Conservation (phyloP, 2,797 vertebrate genomes). For the Rhynchotus rufescens region DNA sequence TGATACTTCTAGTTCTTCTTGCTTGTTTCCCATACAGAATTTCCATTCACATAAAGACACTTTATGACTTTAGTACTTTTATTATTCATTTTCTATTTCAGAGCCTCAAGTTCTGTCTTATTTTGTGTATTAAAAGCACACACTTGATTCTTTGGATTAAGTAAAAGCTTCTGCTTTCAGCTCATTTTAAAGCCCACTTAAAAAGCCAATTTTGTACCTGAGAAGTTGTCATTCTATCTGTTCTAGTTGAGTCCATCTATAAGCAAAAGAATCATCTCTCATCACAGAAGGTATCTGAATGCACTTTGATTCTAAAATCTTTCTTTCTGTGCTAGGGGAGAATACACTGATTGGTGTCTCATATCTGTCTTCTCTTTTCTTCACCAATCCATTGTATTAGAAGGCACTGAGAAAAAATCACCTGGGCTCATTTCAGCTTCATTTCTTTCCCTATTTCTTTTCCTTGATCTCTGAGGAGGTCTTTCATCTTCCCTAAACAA, state of each 20-base stretch:
- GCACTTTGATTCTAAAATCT: conserved; percentile 19
- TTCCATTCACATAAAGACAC: conserved; percentile 48
- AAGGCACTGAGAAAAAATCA: conserved; percentile 37
- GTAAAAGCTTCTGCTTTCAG: conserved; percentile 25
- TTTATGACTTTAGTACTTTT: conserved; percentile 47
- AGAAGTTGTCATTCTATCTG: conserved; percentile 50
- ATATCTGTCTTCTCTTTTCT: background rate
- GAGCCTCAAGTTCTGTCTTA: conserved; percentile 29
- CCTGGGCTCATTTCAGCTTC: conserved; percentile 47
- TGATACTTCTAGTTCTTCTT: conserved; percentile 70
- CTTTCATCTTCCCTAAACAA: conserved; percentile 68
- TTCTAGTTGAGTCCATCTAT: conserved; percentile 51
- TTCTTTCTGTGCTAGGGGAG: background rate
- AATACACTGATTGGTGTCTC: background rate
- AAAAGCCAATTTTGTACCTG: conserved; percentile 69
- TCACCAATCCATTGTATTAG: background rate
- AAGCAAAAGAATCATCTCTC: conserved; percentile 53
- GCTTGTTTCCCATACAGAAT: conserved; percentile 60
- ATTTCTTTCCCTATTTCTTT: conserved; percentile 42
- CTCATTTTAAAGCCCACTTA: conserved; percentile 47
- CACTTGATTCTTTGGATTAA: conserved; percentile 40
- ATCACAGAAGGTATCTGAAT: conserved; percentile 21
- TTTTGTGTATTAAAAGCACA: conserved; percentile 36
- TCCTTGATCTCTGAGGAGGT: conserved; percentile 74
- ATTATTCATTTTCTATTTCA: conserved; percentile 51